Evolutionary conservation across 2,113 vertebrate species (phyloP), one percentile per base, ranked within the genome.

Genomic region (Cyphomyrus plagiostoma): DNA sequence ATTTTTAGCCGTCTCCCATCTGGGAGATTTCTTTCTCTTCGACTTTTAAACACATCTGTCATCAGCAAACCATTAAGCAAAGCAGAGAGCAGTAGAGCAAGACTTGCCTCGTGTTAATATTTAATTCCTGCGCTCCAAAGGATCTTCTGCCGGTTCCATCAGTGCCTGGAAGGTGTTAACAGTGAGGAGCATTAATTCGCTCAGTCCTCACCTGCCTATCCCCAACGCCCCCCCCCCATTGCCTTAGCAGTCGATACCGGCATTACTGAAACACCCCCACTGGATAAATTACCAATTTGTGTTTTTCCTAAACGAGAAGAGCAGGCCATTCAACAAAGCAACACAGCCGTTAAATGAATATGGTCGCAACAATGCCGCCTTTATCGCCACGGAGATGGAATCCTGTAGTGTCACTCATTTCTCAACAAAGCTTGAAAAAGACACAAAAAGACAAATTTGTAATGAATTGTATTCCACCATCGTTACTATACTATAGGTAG

Each of bases 101-200:
- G 88, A 77, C 66, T 52, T 26, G 46, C 66, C 66, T 30, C 46
- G 48, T 77, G 88, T 89, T 89, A 46, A 74, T 74, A 52, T 77
- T 50, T 35, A 30, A 35, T 80, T 89, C 35, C 30, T 48, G 42
- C 42, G 15, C 58, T 88, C 19, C 9, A 10, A n/a, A 39, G 62
- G 58, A 62, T 42, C 35, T 9, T 23, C 45, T n/a, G 13, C 42
- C 10, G n/a, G 21, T 23, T 58, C 56, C 15, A 53, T n/a, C 23
- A 46, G 62, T 46, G 62, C 19, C 42, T 30, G 45, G 19, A 53
- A 86, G 42, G 46, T 45, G 53, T 62, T 62, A 52, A 52, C 30
- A 26, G 26, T 11, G 49, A 86, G 49, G 11, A 52, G 23, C 85
- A 26, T 58, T 49, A 42, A 80, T 42, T 42, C 5, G 13, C 74